phyloP scores from a whole-genome alignment of 2,888 invertebrate species.

The Zaprionus lineosus region DNA sequence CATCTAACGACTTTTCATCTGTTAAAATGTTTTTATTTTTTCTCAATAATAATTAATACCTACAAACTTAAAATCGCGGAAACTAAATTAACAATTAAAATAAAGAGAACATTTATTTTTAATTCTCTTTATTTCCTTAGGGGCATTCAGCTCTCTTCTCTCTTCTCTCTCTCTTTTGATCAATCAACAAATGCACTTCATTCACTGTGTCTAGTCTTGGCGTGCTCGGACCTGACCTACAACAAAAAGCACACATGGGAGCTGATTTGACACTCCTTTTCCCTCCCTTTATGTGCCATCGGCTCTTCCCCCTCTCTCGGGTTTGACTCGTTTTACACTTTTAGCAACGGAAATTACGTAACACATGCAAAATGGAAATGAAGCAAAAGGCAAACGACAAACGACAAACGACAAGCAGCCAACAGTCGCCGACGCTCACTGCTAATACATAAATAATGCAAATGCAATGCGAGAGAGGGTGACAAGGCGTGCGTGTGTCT shows the following conservation, averaged over 20 bases:
- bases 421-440: conserved; percentile 37
- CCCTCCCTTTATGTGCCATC: conserved; percentile 13
- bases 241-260: conserved; percentile 31
- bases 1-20: no score
- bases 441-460: conserved; percentile 72
- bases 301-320: conserved; percentile 2
- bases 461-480: conserved; percentile 48
- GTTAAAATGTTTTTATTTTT: no score
- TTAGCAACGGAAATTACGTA: conserved; percentile 70
- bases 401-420: no score
- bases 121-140: neutral
- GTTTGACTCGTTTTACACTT: conserved; percentile 27
- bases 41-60: no score
- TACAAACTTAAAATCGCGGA: no score
- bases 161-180: neutral
- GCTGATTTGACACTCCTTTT: conserved; percentile 43
- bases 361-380: conserved; percentile 69
- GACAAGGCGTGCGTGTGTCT: neutral
- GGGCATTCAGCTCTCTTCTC: neutral
- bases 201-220: conserved; percentile 18
- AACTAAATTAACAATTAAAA: no score
- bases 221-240: conserved; percentile 54
- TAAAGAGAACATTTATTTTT: no score
- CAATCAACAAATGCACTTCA: conserved; percentile 10
- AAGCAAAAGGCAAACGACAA: conserved; percentile 41